These are phyloP conservation scores for Bombus sylvicola DNA, from an alignment of 1,140 invertebrate species.

Conservation along the genomic window DNA sequence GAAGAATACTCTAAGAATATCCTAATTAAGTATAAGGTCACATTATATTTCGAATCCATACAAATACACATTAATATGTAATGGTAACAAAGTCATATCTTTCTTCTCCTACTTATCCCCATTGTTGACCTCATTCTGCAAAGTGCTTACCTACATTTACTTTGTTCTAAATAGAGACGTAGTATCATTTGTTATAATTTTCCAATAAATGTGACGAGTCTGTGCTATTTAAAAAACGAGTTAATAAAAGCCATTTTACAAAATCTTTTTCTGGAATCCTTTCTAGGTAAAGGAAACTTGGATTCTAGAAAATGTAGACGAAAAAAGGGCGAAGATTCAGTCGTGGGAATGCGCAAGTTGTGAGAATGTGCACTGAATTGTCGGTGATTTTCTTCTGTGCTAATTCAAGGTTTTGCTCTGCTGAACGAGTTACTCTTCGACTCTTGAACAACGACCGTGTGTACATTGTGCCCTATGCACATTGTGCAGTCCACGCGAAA, in stretches of 20 bases:
- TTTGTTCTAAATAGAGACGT: too few species aligned
- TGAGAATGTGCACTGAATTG: slow-evolving; percentile 49
- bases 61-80: slow-evolving; percentile 3
- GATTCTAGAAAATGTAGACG: not conserved
- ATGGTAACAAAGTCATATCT: slow-evolving; percentile 5
- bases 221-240: too few species aligned
- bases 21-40: not conserved
- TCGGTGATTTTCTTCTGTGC: slow-evolving; percentile 50
- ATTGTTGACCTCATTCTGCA: not conserved
- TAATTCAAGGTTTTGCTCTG: slow-evolving; percentile 63
- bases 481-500: not conserved
- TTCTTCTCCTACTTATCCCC: too few species aligned
- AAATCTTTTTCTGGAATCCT: not conserved
- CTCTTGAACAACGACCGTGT: slow-evolving; percentile 38
- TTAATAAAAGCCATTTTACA: not conserved
- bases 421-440: slow-evolving; percentile 62
- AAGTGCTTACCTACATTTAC: too few species aligned
- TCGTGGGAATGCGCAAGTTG: slow-evolving; percentile 48
- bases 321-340: slow-evolving; percentile 3
- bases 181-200: not conserved
- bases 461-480: not conserved
- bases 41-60: slow-evolving; percentile 14
- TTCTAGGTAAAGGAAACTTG: not conserved
- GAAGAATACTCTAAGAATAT: not conserved
- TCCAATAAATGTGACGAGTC: not conserved